These are phyloP conservation scores for Nycticorax nycticorax DNA, from an alignment of 2,113 vertebrate species.

Conservation along the genomic window DNA sequence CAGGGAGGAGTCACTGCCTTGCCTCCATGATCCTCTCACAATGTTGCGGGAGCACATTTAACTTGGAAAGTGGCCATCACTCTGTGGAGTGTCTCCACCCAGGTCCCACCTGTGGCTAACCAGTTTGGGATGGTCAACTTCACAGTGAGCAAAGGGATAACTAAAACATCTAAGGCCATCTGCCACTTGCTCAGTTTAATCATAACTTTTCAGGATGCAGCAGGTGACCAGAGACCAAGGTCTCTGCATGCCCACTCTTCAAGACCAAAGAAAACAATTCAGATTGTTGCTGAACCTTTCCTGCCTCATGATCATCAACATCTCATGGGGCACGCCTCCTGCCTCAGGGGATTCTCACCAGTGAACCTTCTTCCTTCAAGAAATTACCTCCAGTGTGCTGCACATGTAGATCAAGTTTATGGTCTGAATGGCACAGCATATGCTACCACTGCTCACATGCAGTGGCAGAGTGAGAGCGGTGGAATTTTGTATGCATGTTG, in stretches of 20 bases:
- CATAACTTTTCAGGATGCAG: neutral
- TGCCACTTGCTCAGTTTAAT: neutral
- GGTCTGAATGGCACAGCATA: neutral
- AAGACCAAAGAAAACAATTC: neutral
- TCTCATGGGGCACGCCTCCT: neutral
- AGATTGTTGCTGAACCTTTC: neutral
- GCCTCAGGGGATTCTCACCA: accelerated
- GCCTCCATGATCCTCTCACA: neutral
- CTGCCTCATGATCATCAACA: neutral
- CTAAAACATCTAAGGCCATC: neutral
- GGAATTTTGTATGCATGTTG: neutral
- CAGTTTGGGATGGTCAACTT: neutral
- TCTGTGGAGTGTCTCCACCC: neutral
- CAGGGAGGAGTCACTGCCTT: neutral
- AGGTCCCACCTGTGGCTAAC: neutral
- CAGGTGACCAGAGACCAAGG: neutral
- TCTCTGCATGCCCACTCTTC: neutral
- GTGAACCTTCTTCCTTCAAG: neutral
- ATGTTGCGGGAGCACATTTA: neutral
- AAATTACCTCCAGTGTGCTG: neutral
- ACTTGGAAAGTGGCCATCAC: neutral
- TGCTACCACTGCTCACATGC: neutral
- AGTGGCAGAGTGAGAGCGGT: neutral
- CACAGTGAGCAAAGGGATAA: neutral
- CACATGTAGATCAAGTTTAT: neutral